phyloP scores from a whole-genome alignment of 2,797 vertebrate species.

The Enteromius trimaculatus region DNA sequence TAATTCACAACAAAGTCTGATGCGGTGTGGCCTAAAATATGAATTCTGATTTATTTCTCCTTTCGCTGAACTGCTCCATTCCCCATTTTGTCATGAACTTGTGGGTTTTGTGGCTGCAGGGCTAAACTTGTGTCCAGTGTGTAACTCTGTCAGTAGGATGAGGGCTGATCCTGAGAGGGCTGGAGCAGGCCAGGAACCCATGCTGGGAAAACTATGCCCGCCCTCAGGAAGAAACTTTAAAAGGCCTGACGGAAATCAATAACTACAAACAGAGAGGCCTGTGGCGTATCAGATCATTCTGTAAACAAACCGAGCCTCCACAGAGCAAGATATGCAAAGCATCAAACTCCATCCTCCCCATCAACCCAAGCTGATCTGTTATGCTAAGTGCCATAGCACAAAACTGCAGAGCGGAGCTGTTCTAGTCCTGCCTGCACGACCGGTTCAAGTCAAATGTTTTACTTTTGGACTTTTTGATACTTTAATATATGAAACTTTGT shows the following conservation, averaged over 20 bases:
- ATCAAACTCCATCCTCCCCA: not conserved
- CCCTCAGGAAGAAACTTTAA: conserved; percentile 53
- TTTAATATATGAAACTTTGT: not conserved
- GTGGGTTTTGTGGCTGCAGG: conserved; percentile 18
- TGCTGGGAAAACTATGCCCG: conserved; percentile 45
- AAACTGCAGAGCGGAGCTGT: not conserved
- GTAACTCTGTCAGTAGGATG: conserved; percentile 18
- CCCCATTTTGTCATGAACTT: not conserved
- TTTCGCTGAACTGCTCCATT: not conserved
- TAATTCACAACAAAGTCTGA: not conserved
- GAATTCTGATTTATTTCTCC: conserved; percentile 1
- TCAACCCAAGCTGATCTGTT: conserved; percentile 17
- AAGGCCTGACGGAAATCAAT: conserved; percentile 50
- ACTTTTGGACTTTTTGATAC: not conserved
- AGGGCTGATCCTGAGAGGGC: conserved; percentile 30
- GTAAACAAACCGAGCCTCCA: conserved; percentile 47
- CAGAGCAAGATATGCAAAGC: not conserved
- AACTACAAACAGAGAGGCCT: conserved; percentile 33
- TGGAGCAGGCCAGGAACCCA: conserved; percentile 38
- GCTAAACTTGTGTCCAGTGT: conserved; percentile 51
- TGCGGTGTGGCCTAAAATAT: not conserved
- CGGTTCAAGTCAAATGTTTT: not conserved
- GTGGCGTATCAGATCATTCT: conserved; percentile 24
- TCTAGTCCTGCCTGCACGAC: not conserved
- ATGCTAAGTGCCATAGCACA: not conserved